These are phyloP conservation scores for Cephonodes hylas DNA, from an alignment of 2,888 invertebrate species.

Conservation along the genomic window DNA sequence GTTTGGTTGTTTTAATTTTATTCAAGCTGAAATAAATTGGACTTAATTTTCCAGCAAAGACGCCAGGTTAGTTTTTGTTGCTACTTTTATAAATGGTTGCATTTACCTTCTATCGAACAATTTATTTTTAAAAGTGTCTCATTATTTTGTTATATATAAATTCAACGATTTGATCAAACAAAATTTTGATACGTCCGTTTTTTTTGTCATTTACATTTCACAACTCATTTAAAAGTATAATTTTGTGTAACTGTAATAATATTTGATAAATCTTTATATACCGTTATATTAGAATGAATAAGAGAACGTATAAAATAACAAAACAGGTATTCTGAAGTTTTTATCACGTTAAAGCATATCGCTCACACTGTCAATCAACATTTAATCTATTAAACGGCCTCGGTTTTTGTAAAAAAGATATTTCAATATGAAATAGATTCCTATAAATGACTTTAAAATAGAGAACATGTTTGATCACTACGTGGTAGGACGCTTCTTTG, in stretches of 20 bases:
- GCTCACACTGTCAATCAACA: neutral
- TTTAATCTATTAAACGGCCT: neutral
- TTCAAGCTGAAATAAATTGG: constrained; percentile 42
- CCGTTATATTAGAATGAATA: neutral
- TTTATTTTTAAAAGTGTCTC: neutral
- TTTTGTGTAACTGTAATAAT: neutral
- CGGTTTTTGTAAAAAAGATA: neutral
- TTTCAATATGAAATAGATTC: neutral
- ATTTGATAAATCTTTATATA: neutral
- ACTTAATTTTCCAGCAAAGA: constrained; percentile 29
- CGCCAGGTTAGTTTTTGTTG: constrained; percentile 31
- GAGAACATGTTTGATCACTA: neutral
- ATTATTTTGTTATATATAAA: neutral
- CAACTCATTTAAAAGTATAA: neutral
- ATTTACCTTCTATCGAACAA: too few relatives aligned
- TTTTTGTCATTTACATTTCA: neutral
- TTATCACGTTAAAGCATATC: neutral
- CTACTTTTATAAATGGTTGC: neutral
- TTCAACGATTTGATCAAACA: too few relatives aligned
- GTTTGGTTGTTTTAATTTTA: constrained; percentile 59
- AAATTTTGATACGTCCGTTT: neutral
- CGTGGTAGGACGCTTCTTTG: neutral
- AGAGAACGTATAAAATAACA: neutral
- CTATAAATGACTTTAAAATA: neutral
- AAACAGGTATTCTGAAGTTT: neutral